Evolutionary conservation across 2,113 vertebrate genomes (phyloP), one percentile per base, ranked within the genome.

Genomic region (Telmatochromis bifrenatus): DNA sequence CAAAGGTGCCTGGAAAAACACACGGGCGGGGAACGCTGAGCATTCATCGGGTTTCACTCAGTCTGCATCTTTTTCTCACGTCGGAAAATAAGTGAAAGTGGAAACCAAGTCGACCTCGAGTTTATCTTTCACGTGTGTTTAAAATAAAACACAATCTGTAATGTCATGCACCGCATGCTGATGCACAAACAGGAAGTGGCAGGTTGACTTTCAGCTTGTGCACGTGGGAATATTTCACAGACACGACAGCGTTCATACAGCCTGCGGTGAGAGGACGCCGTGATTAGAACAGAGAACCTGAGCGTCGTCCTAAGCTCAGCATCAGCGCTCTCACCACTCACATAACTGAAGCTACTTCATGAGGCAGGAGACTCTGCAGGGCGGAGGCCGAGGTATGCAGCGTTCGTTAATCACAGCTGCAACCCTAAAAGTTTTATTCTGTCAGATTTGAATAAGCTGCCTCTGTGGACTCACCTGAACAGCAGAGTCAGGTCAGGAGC

Each of bases 101-200:
- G 73, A 77, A 77, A 77, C 21, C 7, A 15, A 15, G 13, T 9
- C 7, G n/a, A 45, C 21, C 37, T 45, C 12, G 8, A 2, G 62
- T 21, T 37, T 68, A 0, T 68, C 62, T 68, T 21, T 68, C 62
- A 13, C 3, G 1, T 68, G 68, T 26, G 68, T 47, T 73, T 45
- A 17, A 4, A 45, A 42, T 26, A 15, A 73, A 28, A 28, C 39
- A 5, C 60, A 6, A 1, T 68, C 19, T 39, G 21, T 39, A 14
- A 21, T 1, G 4, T 49, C 42, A 12, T 19, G 26, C 26, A 49
- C 15, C 15, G 9, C 70, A 75, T 3, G 0, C 70, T 31, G 70
- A 77, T 45, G n/a, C 80, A 23, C 21, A 54, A 73, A 91, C 73
- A 86, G 60, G 84, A 94, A 82, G 83, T 55, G 70, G 15, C 68